phyloP scores from a whole-genome alignment of 2,113 vertebrate genomes.

The Sterrhoptilus dennistouni region DNA sequence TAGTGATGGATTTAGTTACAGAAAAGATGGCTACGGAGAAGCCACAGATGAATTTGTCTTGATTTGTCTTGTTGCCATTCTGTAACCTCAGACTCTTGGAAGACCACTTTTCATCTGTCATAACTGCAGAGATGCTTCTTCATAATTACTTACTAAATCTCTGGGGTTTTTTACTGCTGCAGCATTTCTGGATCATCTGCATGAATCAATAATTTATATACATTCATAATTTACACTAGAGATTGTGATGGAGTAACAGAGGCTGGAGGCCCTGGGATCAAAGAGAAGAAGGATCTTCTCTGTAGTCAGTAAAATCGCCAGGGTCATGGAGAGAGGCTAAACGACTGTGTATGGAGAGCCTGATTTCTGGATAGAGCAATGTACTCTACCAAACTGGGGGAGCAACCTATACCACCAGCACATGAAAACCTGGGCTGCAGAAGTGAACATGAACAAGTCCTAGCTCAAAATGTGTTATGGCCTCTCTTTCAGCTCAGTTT shows the following conservation, averaged over 20 bases:
- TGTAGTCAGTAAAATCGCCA: background rate
- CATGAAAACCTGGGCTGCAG: background rate
- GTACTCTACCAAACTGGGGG: background rate
- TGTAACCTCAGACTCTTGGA: background rate
- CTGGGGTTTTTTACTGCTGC: background rate
- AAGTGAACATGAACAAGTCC: background rate
- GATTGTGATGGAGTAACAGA: background rate
- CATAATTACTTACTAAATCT: background rate
- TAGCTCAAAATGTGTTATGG: background rate
- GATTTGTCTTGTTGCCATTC: background rate
- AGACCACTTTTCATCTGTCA: background rate
- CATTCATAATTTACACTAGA: background rate
- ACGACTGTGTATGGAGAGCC: background rate
- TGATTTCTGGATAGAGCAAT: background rate
- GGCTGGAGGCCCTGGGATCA: background rate
- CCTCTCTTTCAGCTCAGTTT: background rate
- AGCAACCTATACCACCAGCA: background rate
- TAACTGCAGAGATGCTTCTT: background rate
- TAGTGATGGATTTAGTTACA: background rate
- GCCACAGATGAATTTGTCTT: background rate
- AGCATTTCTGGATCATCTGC: background rate
- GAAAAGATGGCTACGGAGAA: accelerated
- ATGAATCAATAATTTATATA: background rate
- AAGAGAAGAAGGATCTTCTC: background rate
- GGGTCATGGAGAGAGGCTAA: background rate